phyloP scores from a whole-genome alignment of 1,140 invertebrate genomes.

The Thaumetopoea pityocampa region DNA sequence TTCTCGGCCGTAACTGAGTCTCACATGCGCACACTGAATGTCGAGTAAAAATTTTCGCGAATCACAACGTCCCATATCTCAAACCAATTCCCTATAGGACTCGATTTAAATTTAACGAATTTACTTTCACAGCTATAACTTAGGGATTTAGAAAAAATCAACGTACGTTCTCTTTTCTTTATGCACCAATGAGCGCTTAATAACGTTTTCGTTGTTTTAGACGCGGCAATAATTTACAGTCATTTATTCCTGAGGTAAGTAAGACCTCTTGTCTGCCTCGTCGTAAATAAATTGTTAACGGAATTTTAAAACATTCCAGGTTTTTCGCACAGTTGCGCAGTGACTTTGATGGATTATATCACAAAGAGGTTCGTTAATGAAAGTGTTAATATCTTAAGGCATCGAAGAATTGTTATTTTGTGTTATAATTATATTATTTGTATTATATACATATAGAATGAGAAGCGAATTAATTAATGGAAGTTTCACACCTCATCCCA shows the following conservation, averaged over 20 bases:
- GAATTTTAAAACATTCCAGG: too few relatives aligned
- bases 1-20: constrained; percentile 15
- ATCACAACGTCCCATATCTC: neutral
- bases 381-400: too few relatives aligned
- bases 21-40: constrained; percentile 15
- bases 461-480: too few relatives aligned
- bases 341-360: too few relatives aligned
- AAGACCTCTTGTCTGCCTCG: neutral
- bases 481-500: too few relatives aligned
- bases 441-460: too few relatives aligned
- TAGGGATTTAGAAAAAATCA: neutral
- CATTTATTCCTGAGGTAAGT: neutral
- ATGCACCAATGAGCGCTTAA: constrained; percentile 1
- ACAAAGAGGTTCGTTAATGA: too few relatives aligned
- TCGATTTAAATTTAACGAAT: constrained; percentile 19
- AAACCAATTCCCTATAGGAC: constrained; percentile 4
- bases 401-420: too few relatives aligned
- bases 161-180: neutral
- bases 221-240: neutral
- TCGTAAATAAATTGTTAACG: too few relatives aligned
- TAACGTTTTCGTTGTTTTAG: constrained; percentile 1
- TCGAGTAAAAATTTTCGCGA: constrained; percentile 15
- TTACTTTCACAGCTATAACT: constrained; percentile 4
- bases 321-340: too few relatives aligned
- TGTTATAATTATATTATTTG: too few relatives aligned